Conservation (phyloP, 35 echinoderm and acorn worm genomes). For the Stichopus chloronotus region DNA sequence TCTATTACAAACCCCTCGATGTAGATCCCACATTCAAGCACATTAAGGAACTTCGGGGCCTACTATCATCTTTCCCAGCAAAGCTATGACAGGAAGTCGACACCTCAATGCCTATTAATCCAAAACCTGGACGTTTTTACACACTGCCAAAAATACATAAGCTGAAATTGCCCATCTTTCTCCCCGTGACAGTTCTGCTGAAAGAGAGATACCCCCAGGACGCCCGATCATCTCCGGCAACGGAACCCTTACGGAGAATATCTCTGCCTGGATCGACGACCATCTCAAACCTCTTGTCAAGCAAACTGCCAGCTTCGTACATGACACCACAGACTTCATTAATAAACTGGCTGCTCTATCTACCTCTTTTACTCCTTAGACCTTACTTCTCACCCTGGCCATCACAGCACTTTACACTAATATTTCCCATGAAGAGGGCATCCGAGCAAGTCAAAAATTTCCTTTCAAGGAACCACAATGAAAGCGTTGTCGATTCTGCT, state of each 20-base stretch:
- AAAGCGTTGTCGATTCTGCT: neutral
- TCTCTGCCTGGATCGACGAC: neutral
- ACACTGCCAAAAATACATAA: constrained; percentile 8
- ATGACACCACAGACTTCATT: neutral
- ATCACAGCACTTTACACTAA: too few relatives aligned
- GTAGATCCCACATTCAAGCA: neutral
- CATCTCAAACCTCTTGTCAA: neutral
- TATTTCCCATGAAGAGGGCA: neutral
- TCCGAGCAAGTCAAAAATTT: neutral
- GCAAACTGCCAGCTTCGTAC: neutral
- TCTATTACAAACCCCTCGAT: neutral
- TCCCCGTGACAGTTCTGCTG: neutral
- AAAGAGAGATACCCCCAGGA: neutral
- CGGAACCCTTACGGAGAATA: neutral
- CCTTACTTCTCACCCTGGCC: too few relatives aligned
- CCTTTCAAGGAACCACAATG: neutral
- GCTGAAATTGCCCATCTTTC: neutral
- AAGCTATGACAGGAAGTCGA: neutral
- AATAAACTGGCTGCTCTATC: neutral
- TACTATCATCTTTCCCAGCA: neutral
- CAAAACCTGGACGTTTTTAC: neutral
- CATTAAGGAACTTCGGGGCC: neutral
- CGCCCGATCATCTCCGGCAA: neutral
- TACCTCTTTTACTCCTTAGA: too few relatives aligned
- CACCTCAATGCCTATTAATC: neutral